Evolutionary conservation across 2,797 vertebrate genomes (phyloP).

Genomic region (Loris lydekkerianus): DNA sequence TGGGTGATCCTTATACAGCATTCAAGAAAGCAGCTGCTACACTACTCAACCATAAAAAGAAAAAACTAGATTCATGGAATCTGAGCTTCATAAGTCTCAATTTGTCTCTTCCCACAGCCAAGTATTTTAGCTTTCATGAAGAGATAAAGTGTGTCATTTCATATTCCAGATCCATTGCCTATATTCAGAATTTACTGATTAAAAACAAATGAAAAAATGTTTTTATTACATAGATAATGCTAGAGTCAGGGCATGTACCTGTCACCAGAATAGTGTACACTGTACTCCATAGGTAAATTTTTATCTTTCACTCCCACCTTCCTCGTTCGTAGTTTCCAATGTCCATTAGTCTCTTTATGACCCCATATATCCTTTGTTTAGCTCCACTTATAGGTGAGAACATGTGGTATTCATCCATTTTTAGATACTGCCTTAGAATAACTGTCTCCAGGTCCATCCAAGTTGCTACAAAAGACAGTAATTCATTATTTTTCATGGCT

Average conservation of each 20-base stretch:
- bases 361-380: background rate
- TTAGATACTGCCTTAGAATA: background rate
- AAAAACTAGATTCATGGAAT: slow-evolving; percentile 29
- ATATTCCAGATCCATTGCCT: background rate
- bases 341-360: background rate
- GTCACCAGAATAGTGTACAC: background rate
- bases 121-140: background rate
- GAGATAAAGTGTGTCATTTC: background rate
- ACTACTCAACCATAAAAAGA: slow-evolving; percentile 60
- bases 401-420: background rate
- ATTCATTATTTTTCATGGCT: background rate
- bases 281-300: background rate
- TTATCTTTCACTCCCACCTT: background rate
- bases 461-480: background rate
- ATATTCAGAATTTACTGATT: background rate
- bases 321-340: background rate
- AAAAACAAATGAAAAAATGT: background rate
- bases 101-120: slow-evolving; percentile 4
- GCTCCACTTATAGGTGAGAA: background rate
- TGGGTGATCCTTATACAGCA: slow-evolving; percentile 84
- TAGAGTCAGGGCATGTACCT: background rate
- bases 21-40: slow-evolving; percentile 71
- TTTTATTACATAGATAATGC: background rate
- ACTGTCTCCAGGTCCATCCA: background rate
- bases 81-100: background rate